A percentile compares a stretch with the other conserved stretches of the same genome.
phyloP scores from a whole-genome alignment of 2,113 vertebrate genomes.

The Trematocara stigmaticum region DNA sequence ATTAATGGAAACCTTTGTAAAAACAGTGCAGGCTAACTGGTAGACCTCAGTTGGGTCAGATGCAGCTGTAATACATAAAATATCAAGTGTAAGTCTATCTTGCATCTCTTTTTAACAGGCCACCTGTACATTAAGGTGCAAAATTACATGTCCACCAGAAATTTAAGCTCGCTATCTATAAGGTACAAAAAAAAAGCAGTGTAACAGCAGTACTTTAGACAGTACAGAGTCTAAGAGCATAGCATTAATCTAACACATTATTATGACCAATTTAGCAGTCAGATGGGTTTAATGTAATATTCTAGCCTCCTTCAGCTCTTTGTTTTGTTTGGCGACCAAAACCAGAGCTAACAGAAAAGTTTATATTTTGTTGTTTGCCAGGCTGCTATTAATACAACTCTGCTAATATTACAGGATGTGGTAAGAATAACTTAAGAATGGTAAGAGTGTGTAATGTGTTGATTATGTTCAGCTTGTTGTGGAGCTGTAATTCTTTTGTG shows the following conservation, averaged over 20 bases:
- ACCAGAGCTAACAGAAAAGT: background rate
- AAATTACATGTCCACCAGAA: background rate
- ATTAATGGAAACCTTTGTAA: background rate
- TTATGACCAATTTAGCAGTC: background rate
- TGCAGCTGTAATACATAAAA: background rate
- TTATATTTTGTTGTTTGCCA: background rate
- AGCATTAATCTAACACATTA: background rate
- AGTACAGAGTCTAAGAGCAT: background rate
- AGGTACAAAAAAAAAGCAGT: rapidly evolving
- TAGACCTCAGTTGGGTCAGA: background rate
- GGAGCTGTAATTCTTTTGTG: background rate
- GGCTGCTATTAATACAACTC: background rate
- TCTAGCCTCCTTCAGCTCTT: background rate
- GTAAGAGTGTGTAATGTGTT: background rate
- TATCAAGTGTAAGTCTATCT: background rate
- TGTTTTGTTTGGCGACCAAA: background rate
- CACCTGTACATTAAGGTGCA: background rate
- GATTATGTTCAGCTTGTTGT: background rate
- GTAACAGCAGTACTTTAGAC: background rate
- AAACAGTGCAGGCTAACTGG: background rate
- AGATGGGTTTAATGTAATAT: background rate
- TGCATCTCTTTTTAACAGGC: background rate
- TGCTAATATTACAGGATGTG: background rate
- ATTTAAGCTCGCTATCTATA: background rate
- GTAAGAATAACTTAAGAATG: background rate